A percentile compares a stretch with the other conserved stretches of the same genome.
Evolutionary conservation across 2,888 invertebrate genomes (phyloP).

Genomic region (Calliphora vomitoria): DNA sequence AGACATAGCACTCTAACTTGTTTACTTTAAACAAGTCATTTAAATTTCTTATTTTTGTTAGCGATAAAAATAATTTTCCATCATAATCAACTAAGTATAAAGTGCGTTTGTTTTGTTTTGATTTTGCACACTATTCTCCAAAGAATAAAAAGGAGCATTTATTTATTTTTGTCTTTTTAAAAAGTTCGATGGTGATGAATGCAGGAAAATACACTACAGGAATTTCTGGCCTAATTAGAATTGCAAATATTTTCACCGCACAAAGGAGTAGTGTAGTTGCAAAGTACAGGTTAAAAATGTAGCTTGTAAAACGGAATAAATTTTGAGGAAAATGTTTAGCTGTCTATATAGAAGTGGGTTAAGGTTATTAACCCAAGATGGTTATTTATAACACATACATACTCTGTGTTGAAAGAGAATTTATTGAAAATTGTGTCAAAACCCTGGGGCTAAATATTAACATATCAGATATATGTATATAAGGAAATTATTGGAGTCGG

Average conservation of each 20-base stretch:
- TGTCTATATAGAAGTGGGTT: background rate
- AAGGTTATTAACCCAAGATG: background rate
- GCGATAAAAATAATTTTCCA: slow-evolving; percentile 48
- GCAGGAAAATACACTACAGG: slow-evolving; percentile 33
- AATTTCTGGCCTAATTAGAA: slow-evolving; percentile 17
- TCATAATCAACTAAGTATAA: slow-evolving; percentile 37
- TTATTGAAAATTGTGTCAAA: background rate
- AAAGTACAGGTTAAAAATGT: background rate
- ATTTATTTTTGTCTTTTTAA: background rate
- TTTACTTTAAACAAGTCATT: background rate
- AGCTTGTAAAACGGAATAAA: background rate
- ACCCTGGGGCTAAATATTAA: background rate
- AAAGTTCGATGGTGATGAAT: slow-evolving; percentile 5
- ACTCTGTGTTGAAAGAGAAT: background rate
- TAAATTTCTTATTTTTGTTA: background rate
- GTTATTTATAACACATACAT: background rate
- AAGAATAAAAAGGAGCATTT: background rate
- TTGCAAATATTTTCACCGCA: slow-evolving; percentile 22
- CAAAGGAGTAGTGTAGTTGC: slow-evolving; percentile 2
- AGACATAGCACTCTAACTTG: too few species aligned
- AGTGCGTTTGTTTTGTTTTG: slow-evolving; percentile 26
- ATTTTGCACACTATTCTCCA: background rate
- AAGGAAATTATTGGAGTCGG: too few species aligned
- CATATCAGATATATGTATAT: too few species aligned
- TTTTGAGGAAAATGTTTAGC: background rate